phyloP scores from a whole-genome alignment of 2,888 invertebrate genomes.

The Bellardia bayeri region DNA sequence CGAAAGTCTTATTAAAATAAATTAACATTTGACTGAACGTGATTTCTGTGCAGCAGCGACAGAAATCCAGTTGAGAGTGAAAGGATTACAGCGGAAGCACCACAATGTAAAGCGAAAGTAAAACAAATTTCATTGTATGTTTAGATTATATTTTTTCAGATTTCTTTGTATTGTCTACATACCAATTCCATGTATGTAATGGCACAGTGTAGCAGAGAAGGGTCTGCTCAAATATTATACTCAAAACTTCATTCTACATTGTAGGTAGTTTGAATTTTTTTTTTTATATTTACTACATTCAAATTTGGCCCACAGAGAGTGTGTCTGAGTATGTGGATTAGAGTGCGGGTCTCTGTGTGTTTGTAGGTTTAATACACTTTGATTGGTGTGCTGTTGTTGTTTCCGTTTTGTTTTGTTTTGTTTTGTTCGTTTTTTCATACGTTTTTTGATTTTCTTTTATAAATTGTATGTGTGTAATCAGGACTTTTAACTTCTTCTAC shows the following conservation, averaged over 20 bases:
- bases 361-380: slow-evolving; percentile 8
- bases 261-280: too few species aligned
- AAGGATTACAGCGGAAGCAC: slow-evolving; percentile 9
- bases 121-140: slow-evolving; percentile 41
- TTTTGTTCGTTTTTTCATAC: neutral
- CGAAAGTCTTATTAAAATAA: slow-evolving; percentile 40
- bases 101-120: slow-evolving; percentile 20
- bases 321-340: neutral
- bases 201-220: neutral
- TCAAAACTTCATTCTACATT: too few species aligned
- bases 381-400: slow-evolving; percentile 41
- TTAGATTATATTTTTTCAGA: slow-evolving; percentile 16
- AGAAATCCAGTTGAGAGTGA: neutral
- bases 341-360: neutral
- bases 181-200: neutral
- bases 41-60: neutral
- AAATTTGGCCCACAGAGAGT: neutral
- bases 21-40: slow-evolving; percentile 53
- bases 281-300: neutral
- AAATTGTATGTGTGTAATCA: slow-evolving; percentile 39
- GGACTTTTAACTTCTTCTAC: slow-evolving; percentile 45
- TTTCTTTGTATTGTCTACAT: neutral
- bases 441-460: slow-evolving; percentile 14
- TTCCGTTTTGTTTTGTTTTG: slow-evolving; percentile 21
- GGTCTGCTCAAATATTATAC: too few species aligned